These are phyloP conservation scores for Rhinoptilus africanus DNA, from an alignment of 2,113 vertebrate genomes.

Conservation along the genomic window DNA sequence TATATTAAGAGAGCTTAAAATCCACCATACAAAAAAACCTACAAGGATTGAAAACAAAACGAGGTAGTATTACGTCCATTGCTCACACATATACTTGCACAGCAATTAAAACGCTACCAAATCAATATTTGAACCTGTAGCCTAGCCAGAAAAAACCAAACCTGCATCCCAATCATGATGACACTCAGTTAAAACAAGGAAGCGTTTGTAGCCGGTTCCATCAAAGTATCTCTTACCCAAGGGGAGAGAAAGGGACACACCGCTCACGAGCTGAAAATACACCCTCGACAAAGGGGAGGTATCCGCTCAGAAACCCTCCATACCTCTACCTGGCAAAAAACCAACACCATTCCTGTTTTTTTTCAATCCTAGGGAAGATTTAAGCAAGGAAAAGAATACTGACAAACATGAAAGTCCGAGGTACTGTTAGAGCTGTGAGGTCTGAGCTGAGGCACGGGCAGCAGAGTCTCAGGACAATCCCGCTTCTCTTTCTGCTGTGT, in stretches of 20 bases:
- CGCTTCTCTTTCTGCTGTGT: background rate
- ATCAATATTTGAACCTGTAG: background rate
- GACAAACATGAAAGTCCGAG: background rate
- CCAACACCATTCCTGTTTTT: background rate
- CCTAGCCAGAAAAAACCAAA: background rate
- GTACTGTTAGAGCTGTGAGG: background rate
- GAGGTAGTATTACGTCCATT: background rate
- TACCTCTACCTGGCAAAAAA: background rate
- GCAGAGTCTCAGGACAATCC: background rate
- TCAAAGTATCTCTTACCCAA: background rate
- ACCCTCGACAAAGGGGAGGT: background rate
- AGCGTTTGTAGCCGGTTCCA: background rate
- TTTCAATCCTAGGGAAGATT: background rate
- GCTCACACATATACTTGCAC: fast-evolving
- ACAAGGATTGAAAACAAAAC: background rate
- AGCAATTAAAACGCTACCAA: background rate
- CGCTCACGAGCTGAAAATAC: background rate
- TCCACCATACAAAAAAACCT: background rate
- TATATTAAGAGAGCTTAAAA: background rate
- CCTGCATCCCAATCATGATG: fast-evolving
- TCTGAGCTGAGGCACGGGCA: background rate
- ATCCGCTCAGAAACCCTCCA: background rate
- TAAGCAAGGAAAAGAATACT: background rate
- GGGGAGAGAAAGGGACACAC: background rate
- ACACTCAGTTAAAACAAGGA: background rate